These are phyloP conservation scores for Mus pahari DNA, from an alignment of 2,113 vertebrate species.

Conservation along the genomic window DNA sequence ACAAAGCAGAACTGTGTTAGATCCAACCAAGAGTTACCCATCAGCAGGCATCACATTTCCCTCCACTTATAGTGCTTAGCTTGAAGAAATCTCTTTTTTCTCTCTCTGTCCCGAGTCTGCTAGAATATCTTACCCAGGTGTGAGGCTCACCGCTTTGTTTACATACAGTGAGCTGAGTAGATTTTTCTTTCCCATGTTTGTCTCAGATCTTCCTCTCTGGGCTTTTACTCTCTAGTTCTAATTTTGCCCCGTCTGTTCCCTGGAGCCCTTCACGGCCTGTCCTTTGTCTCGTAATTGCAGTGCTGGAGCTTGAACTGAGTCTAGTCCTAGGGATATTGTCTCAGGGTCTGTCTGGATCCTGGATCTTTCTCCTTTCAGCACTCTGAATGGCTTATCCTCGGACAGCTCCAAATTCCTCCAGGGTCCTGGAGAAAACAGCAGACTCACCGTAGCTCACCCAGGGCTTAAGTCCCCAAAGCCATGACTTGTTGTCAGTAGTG, in stretches of 20 bases:
- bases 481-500: not conserved
- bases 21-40: not conserved
- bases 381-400: not conserved
- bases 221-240: not conserved
- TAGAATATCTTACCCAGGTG: conserved; percentile 15
- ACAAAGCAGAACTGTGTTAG: not conserved
- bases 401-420: not conserved
- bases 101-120: not conserved
- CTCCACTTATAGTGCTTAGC: conserved; percentile 11
- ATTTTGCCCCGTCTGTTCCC: not conserved
- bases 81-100: conserved; percentile 1
- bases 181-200: not conserved
- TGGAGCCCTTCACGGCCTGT: not conserved
- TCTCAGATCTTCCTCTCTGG: not conserved
- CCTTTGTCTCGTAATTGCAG: not conserved
- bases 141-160: not conserved
- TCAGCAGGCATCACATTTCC: not conserved
- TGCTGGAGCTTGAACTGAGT: not conserved
- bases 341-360: not conserved
- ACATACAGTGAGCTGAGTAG: not conserved
- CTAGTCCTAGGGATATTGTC: not conserved
- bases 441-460: not conserved
- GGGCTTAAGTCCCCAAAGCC: not conserved
- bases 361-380: not conserved
- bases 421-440: not conserved